Conservation (phyloP, 1,140 invertebrate genomes). For the Ceratina japonica region DNA sequence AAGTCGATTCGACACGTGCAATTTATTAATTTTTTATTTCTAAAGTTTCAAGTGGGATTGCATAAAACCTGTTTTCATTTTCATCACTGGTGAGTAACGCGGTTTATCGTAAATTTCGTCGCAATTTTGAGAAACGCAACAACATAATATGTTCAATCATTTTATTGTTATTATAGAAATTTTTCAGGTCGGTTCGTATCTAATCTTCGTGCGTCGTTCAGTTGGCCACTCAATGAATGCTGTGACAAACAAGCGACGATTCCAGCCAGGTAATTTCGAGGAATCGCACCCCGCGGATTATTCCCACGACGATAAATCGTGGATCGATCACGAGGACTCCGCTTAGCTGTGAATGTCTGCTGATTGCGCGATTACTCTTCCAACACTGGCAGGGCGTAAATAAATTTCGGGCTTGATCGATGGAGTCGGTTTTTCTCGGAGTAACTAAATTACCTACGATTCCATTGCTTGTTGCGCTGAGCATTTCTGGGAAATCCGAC, state of each 20-base stretch:
- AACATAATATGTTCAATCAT: background rate
- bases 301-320: background rate
- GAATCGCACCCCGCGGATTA: background rate
- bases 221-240: conserved; percentile 17
- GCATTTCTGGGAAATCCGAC: conserved; percentile 22
- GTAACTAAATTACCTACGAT: background rate
- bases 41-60: too few relatives aligned
- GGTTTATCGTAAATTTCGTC: too few relatives aligned
- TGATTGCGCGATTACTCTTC: background rate
- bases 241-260: conserved; percentile 31
- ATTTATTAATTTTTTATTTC: too few relatives aligned
- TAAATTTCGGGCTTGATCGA: background rate
- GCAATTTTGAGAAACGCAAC: too few relatives aligned
- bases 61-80: too few relatives aligned
- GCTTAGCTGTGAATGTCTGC: background rate
- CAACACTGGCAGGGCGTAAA: background rate
- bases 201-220: conserved; percentile 37
- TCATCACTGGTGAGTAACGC: too few relatives aligned
- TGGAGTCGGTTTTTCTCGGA: background rate
- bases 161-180: background rate
- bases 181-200: conserved; percentile 45
- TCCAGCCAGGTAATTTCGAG: conserved; percentile 18
- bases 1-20: too few relatives aligned
- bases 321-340: too few relatives aligned
- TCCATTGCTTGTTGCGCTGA: background rate